Conservation (phyloP, 2,113 vertebrate genomes). For the Heterocephalus glaber region DNA sequence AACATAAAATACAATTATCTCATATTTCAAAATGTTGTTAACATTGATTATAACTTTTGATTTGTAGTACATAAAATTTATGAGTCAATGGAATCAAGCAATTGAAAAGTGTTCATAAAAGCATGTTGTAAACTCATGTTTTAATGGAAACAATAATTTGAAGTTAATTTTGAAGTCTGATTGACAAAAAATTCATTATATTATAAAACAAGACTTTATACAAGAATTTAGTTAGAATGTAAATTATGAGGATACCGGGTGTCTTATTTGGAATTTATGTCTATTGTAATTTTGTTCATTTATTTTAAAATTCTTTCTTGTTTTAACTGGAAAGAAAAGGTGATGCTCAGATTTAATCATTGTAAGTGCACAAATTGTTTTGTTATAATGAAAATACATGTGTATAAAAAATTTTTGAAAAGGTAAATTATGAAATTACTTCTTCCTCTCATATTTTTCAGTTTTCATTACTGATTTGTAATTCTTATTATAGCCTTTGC, state of each 20-base stretch:
- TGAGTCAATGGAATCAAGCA: constrained; percentile 12
- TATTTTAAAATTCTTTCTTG: not conserved
- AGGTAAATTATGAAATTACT: not conserved
- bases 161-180: not conserved
- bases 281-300: not conserved
- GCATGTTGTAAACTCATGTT: not conserved
- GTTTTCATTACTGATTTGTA: not conserved
- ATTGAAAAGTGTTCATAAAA: not conserved
- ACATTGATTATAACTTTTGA: constrained; percentile 7
- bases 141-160: not conserved
- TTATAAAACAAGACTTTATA: not conserved
- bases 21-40: constrained; percentile 35
- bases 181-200: not conserved
- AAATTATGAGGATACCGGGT: not conserved
- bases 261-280: not conserved
- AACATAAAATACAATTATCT: not conserved
- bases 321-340: not conserved
- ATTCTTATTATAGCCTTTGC: not conserved
- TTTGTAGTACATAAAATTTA: constrained; percentile 5
- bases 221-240: not conserved
- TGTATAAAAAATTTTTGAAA: not conserved
- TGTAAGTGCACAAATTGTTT: not conserved
- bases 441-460: not conserved
- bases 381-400: not conserved
- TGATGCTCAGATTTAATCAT: not conserved